Conservation (phyloP, 1,140 invertebrate species). For the Rhizoglyphus robini region DNA sequence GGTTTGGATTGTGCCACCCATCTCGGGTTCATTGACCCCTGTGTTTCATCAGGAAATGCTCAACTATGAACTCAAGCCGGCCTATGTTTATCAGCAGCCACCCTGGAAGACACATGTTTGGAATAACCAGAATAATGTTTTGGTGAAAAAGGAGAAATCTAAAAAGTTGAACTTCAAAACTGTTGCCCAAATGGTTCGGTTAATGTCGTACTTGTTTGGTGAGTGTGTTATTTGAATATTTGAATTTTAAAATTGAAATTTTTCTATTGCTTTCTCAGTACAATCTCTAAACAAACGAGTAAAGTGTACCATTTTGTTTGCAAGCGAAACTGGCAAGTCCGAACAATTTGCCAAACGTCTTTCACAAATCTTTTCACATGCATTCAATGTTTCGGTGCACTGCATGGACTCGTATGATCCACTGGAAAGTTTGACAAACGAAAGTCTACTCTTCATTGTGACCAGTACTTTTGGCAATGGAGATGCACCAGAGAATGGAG, state of each 20-base stretch:
- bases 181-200: slow-evolving; percentile 88
- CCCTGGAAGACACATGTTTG: slow-evolving; percentile 83
- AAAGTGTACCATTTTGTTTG: slow-evolving; percentile 83
- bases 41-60: slow-evolving; percentile 96
- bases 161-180: slow-evolving; percentile 91
- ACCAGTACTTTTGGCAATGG: slow-evolving; percentile 93
- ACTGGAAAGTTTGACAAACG: slow-evolving; percentile 79
- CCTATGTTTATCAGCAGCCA: slow-evolving; percentile 76
- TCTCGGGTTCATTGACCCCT: slow-evolving; percentile 71
- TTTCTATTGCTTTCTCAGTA: not conserved
- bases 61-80: slow-evolving; percentile 71
- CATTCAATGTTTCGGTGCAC: slow-evolving; percentile 77
- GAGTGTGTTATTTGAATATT: not conserved
- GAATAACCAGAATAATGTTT: no score
- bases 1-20: slow-evolving; percentile 90
- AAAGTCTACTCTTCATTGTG: slow-evolving; percentile 73
- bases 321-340: slow-evolving; percentile 88
- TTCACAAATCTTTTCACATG: slow-evolving; percentile 76
- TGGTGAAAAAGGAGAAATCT: no score
- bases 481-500: slow-evolving; percentile 89
- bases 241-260: not conserved
- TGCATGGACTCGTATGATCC: slow-evolving; percentile 89
- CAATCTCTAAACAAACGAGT: slow-evolving; percentile 77
- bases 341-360: slow-evolving; percentile 83
- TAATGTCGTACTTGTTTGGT: slow-evolving; percentile 89